Base-by-base conservation (phyloP, 2,113 vertebrate genomes). In the Chroicocephalus ridibundus region DNA sequence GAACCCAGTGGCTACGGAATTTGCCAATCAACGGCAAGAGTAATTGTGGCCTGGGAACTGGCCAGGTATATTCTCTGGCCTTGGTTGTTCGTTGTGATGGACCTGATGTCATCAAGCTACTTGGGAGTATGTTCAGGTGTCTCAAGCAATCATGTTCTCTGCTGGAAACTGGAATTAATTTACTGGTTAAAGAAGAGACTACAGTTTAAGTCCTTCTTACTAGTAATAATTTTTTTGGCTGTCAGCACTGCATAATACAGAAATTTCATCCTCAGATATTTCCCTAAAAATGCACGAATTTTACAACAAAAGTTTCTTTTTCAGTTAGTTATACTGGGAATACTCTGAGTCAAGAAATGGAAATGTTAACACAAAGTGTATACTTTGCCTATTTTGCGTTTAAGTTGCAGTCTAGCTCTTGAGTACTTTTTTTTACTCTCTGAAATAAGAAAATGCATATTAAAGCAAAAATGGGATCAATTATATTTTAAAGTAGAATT, bases 81-180 rank as follows among this genome's bases (percentile, higher is more conserved):
- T 76, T 70, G 82, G 1, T 15, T 78, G 86, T 66, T 55, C 87
- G 34, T 87, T 87, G 80, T 87, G 82, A 76, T 29, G 47, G 95
- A 83, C 76, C 44, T 90, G 62, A 40, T 95, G 69, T 83, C 85
- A 90, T 88, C 55, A 44, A 18, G 54, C 51, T 65, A 18, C 26
- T 18, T 94, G 79, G 47, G 55, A 68, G 34, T 8, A 26, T 55
- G 52, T 75, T 91, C 61, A 86, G 49, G 57, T 93, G 84, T 60
- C 93, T 96, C 68, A 72, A 57, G 70, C 19, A 68, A 27, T 96
- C 58, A 5, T 75, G 20, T 90, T 96, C 91, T 84, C 95, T 93
- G 86, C 89, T 96, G 95, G 92, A 90, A 97, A 64, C 60, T 87
- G 70, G 40, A 76, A 93, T 92, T 93, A 57, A 88, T 94, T 78